These are phyloP conservation scores for Brenthis daphne DNA, from an alignment of 2,888 invertebrate genomes.

Conservation along the genomic window DNA sequence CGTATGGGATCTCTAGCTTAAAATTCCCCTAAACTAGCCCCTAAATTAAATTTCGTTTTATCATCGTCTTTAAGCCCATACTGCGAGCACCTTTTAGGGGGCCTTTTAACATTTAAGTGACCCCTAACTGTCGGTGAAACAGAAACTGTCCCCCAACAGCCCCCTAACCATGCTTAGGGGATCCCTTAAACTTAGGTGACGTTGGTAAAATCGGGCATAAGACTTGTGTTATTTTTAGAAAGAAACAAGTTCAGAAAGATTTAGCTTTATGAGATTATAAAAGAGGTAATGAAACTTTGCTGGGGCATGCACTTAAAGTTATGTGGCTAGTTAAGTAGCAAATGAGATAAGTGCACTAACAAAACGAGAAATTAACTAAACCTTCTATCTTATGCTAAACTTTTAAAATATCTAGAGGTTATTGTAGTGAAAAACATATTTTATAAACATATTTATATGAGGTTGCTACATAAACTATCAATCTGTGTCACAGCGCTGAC, in stretches of 20 bases:
- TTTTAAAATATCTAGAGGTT: background rate
- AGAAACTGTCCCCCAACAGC: too few relatives aligned
- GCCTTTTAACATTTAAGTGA: too few relatives aligned
- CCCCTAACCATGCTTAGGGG: too few relatives aligned
- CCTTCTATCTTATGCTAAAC: too few relatives aligned
- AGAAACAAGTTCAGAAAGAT: conserved; percentile 1
- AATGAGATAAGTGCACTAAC: background rate
- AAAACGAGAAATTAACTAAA: conserved; percentile 1
- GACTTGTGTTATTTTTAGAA: background rate
- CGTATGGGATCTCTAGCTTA: too few relatives aligned
- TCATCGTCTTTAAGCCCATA: too few relatives aligned
- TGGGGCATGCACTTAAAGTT: conserved; percentile 32
- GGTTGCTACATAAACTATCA: conserved; percentile 25
- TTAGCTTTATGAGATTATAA: conserved; percentile 30
- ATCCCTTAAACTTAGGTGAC: too few relatives aligned
- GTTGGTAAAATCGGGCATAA: too few relatives aligned
- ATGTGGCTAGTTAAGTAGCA: conserved; percentile 27
- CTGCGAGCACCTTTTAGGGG: too few relatives aligned
- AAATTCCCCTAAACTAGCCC: too few relatives aligned
- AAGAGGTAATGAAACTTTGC: conserved; percentile 28
- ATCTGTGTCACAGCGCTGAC: conserved; percentile 19
- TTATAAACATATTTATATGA: conserved; percentile 5
- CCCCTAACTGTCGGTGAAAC: too few relatives aligned
- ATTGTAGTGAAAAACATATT: background rate
- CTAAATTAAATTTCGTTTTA: too few relatives aligned